phyloP scores from a whole-genome alignment of 2,888 invertebrate species.

The Platycnemis pennipes region DNA sequence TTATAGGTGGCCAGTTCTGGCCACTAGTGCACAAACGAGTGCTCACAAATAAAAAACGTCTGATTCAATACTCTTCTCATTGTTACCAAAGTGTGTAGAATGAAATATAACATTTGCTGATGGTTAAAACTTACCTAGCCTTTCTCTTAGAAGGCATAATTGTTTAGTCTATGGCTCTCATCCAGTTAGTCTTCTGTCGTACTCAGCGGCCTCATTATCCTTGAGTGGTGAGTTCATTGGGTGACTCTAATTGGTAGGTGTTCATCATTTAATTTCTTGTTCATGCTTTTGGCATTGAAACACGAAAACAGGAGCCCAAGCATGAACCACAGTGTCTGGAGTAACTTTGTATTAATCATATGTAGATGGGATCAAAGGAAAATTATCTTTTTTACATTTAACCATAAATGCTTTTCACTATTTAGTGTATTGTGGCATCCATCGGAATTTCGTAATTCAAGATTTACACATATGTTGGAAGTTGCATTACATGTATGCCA shows the following conservation, averaged over 20 bases:
- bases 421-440: no score
- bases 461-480: no score
- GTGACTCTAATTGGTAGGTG: constrained; percentile 71
- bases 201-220: not conserved
- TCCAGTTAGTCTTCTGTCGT: not conserved
- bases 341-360: constrained; percentile 73
- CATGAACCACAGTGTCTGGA: constrained; percentile 75
- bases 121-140: constrained; percentile 24
- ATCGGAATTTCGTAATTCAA: no score
- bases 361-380: constrained; percentile 26
- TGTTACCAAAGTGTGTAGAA: no score
- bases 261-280: constrained; percentile 73
- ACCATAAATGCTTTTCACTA: no score
- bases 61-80: no score
- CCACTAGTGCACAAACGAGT: constrained; percentile 5
- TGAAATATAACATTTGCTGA: no score
- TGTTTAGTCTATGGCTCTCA: not conserved
- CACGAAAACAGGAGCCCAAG: constrained; percentile 75
- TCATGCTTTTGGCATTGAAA: constrained; percentile 74
- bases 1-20: not conserved
- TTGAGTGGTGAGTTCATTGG: constrained; percentile 52
- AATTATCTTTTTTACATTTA: no score
- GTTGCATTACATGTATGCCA: no score
- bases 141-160: not conserved
- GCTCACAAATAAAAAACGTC: no score